Evolutionary conservation across 2,797 vertebrate species (phyloP).

Genomic region (Cygnus olor): DNA sequence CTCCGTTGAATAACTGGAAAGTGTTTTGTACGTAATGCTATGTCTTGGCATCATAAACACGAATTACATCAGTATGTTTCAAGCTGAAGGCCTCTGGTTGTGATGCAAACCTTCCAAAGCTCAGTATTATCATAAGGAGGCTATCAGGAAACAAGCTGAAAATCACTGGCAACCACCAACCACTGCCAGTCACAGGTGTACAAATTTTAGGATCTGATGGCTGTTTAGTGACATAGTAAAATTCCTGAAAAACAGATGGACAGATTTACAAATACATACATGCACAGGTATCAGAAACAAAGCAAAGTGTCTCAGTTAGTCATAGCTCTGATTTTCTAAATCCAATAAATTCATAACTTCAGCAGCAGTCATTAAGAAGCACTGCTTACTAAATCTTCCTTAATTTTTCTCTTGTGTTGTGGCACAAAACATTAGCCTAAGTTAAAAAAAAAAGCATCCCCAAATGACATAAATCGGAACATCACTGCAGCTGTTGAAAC

Average conservation of each 20-base stretch:
- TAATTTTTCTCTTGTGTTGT: neutral
- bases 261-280: neutral
- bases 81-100: neutral
- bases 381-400: neutral
- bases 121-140: neutral
- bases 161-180: neutral
- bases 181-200: neutral
- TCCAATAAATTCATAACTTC: neutral
- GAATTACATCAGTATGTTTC: constrained; percentile 27
- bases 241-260: neutral
- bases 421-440: neutral
- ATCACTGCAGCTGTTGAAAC: constrained; percentile 23
- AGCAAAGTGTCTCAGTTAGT: neutral
- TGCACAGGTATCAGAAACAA: neutral
- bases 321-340: neutral
- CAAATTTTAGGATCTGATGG: neutral
- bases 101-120: neutral
- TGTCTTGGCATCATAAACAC: neutral
- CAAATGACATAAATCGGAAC: neutral
- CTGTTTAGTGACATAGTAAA: neutral
- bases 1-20: constrained; percentile 35
- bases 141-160: neutral
- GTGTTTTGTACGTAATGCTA: neutral
- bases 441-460: constrained; percentile 1
- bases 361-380: neutral